phyloP scores from a whole-genome alignment of 2,113 vertebrate species.

The Paradoxurus hermaphroditus region DNA sequence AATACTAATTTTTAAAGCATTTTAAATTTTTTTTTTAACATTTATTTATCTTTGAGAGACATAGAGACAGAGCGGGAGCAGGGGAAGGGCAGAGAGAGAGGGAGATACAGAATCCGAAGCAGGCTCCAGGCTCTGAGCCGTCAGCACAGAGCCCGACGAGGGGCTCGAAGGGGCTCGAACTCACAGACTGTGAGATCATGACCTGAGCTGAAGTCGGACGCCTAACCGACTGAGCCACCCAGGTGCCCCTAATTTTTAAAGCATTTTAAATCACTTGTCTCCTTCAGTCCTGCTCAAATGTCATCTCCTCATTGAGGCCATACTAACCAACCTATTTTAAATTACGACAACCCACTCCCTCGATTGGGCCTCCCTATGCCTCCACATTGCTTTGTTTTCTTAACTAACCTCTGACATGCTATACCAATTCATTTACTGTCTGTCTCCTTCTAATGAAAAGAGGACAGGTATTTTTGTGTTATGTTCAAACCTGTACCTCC shows the following conservation, averaged over 20 bases:
- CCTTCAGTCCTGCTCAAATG: background rate
- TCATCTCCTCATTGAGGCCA: background rate
- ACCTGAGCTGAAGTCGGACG: too few relatives aligned
- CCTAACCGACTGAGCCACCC: too few relatives aligned
- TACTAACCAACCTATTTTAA: background rate
- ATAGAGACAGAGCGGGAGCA: too few relatives aligned
- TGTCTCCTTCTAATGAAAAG: background rate
- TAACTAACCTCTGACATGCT: background rate
- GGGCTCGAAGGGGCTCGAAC: too few relatives aligned
- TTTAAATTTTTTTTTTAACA: too few relatives aligned
- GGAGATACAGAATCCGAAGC: too few relatives aligned
- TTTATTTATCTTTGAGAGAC: too few relatives aligned
- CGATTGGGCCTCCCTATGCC: background rate
- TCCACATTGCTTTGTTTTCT: background rate
- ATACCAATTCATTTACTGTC: background rate
- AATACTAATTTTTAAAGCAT: background rate
- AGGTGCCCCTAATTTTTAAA: background rate
- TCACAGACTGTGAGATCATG: too few relatives aligned
- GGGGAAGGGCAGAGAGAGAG: too few relatives aligned
- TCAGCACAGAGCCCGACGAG: too few relatives aligned
- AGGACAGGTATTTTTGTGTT: background rate
- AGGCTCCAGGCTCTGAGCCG: too few relatives aligned
- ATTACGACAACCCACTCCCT: background rate
- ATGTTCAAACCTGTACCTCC: background rate
- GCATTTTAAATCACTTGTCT: background rate